Conservation (phyloP, 1,140 invertebrate species). For the Cherax destructor region DNA sequence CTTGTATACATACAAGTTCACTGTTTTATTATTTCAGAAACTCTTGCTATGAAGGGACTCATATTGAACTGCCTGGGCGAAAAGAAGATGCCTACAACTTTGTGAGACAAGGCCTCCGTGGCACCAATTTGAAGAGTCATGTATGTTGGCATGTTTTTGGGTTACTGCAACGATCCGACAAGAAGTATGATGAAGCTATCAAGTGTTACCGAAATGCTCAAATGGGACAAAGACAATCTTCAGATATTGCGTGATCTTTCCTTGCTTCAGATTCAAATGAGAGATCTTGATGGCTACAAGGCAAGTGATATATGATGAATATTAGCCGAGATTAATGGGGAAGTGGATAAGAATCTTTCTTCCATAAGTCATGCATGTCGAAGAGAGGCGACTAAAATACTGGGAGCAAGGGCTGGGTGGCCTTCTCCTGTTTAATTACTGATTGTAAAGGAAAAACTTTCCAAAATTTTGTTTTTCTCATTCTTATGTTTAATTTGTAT, state of each 20-base stretch:
- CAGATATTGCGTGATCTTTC: constrained; percentile 98
- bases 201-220: constrained; percentile 99
- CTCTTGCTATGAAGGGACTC: constrained; percentile 99
- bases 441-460: too few species aligned
- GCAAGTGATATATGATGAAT: constrained; percentile 78
- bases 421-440: too few species aligned
- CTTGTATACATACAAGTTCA: too few species aligned
- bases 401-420: too few species aligned
- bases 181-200: constrained; percentile 99
- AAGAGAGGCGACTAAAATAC: too few species aligned
- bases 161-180: constrained; percentile 94
- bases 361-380: too few species aligned
- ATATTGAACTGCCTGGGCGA: constrained; percentile 97
- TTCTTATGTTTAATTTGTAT: background rate
- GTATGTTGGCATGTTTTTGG: constrained; percentile 99
- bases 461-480: background rate
- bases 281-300: constrained; percentile 98
- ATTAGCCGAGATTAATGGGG: too few species aligned
- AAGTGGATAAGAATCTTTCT: background rate
- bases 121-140: constrained; percentile 96
- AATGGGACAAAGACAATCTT: constrained; percentile 99
- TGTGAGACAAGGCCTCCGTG: constrained; percentile 94
- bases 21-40: constrained; percentile 82
- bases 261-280: constrained; percentile 98
- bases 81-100: constrained; percentile 99